Evolutionary conservation across 2,113 vertebrate species (phyloP).

Genomic region (Sigmodon hispidus): DNA sequence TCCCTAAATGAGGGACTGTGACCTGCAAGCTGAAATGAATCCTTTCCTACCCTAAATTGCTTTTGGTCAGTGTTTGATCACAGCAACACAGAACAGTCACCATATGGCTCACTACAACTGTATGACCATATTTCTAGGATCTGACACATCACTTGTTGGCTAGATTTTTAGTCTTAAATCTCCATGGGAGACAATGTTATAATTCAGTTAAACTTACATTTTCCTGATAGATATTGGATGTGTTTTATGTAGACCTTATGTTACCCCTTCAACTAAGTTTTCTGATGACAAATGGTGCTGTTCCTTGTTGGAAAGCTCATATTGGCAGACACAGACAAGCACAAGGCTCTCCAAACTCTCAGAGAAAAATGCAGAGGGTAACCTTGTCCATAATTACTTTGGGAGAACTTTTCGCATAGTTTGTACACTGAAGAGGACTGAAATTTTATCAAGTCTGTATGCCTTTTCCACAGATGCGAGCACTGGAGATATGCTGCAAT

Average conservation of each 20-base stretch:
- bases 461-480: not conserved
- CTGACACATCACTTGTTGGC: not conserved
- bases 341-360: not conserved
- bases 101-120: not conserved
- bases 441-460: not conserved
- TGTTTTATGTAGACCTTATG: not conserved
- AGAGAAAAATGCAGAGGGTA: not conserved
- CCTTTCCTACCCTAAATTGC: not conserved
- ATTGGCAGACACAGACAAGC: not conserved
- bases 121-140: not conserved
- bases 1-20: not conserved
- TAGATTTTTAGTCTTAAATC: not conserved
- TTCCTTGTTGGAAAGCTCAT: not conserved
- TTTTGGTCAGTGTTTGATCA: not conserved
- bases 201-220: slow-evolving; percentile 3
- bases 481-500: not conserved
- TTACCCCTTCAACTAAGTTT: not conserved
- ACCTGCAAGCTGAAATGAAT: not conserved
- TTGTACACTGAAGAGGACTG: not conserved
- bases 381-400: not conserved
- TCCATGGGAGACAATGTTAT: not conserved
- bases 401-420: not conserved
- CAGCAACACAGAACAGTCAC: not conserved
- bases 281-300: not conserved
- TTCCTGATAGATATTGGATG: not conserved